phyloP scores from a whole-genome alignment of 2,113 vertebrate genomes.

The Reinhardtius hippoglossoides region DNA sequence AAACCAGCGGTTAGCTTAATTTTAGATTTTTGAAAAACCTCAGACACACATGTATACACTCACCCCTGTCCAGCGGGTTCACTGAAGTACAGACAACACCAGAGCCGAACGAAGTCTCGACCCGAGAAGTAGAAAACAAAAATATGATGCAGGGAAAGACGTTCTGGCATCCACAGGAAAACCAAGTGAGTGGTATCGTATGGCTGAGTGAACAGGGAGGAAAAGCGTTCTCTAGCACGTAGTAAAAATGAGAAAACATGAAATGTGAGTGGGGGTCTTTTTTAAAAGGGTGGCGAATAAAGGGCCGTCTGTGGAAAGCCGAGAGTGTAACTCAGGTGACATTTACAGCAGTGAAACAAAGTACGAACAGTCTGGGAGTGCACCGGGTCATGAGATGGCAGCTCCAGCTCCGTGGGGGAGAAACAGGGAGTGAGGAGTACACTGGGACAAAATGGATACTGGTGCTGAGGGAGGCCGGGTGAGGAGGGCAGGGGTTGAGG shows the following conservation, averaged over 20 bases:
- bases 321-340: constrained; percentile 76
- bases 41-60: constrained; percentile 15
- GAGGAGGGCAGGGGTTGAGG: constrained; percentile 42
- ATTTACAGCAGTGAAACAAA: constrained; percentile 79
- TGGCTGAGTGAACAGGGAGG: constrained; percentile 30
- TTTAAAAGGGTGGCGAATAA: constrained; percentile 67
- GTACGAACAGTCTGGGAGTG: constrained; percentile 53
- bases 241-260: constrained; percentile 73
- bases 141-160: constrained; percentile 18
- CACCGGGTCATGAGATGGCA: constrained; percentile 61
- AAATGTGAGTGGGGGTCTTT: constrained; percentile 67
- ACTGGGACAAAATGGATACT: constrained; percentile 56
- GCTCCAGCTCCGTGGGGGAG: constrained; percentile 24
- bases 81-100: no score
- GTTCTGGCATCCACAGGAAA: constrained; percentile 3
- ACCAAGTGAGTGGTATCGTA: constrained; percentile 48
- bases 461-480: constrained; percentile 48
- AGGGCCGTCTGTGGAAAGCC: constrained; percentile 55
- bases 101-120: no score
- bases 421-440: constrained; percentile 26
- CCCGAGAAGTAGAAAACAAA: constrained; percentile 6
- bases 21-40: constrained; percentile 26
- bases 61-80: neutral
- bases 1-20: constrained; percentile 26
- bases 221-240: constrained; percentile 44